Base-by-base conservation (phyloP, 2,888 invertebrate genomes). In the Branchipolynoe longqiensis region DNA sequence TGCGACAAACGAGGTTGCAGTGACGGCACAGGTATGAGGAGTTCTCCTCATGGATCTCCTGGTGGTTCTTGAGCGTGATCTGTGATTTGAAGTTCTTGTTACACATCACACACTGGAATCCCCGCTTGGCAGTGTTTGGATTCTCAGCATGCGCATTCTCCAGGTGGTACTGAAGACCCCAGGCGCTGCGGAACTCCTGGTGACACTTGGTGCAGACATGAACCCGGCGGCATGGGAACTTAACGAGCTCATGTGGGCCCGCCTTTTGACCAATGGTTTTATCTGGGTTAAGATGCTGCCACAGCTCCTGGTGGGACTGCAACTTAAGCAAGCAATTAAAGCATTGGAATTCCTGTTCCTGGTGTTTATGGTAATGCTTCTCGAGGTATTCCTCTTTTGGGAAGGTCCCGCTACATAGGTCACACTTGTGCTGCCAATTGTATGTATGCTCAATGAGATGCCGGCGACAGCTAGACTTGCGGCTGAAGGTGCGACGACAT, bases 111-210 rank as follows among this genome's bases (percentile, higher is more conserved):
- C 78, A 78, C 78, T 25, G 1, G 78, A 78, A 78, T n/a, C 14
- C 31, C 78, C 48, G 41, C 6, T 41, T 31, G 1, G 12, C 18
- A 8, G 25, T 48, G 28, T 31, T 6, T 18, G 25, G 48, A 48
- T 54, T 54, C 54, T 78, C 78, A n/a, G 28, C 48, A 28, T 78
- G 78, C 1, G 78, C 54, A 18, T 78, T 78, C 54, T 78, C 78
- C 41, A 18, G 78, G 78, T 78, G 78, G 78, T 78, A 78, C 48
- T 78, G 78, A 25, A 78, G 41, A 1, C 78, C 78, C 78, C 78
- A 78, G 48, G 78, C 78, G 48, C 78, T 78, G 22, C 78, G 3
- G 78, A 78, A 78, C 54, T 78, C 78, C 48, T 78, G 78, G 48
- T 78, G 78, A n/a, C 78, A 78, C 54, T 78, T 78, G 28, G 28